A percentile compares a stretch with the other conserved stretches of the same genome.
Conservation (phyloP, 2,888 invertebrate species). For the Perizoma flavofasciatum region DNA sequence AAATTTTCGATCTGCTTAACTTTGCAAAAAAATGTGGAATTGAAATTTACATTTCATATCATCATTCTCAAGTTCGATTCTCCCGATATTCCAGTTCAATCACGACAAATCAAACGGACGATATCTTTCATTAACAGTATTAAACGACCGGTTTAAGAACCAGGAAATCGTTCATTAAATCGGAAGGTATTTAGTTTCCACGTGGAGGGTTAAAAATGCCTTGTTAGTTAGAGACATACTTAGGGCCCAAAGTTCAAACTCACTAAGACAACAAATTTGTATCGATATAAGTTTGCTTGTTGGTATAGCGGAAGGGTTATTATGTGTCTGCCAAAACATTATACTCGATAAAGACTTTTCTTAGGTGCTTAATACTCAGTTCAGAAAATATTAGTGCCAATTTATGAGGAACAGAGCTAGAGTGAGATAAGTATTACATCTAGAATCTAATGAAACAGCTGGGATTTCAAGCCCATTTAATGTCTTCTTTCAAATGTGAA, state of each 20-base stretch:
- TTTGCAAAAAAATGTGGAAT: too few relatives aligned
- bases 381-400: too few relatives aligned
- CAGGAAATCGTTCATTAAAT: constrained; percentile 17
- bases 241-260: constrained; percentile 19
- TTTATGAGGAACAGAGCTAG: neutral
- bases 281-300: constrained; percentile 3
- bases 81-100: constrained; percentile 2
- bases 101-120: neutral
- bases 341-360: too few relatives aligned
- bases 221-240: constrained; percentile 19
- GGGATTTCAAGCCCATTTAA: too few relatives aligned
- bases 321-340: too few relatives aligned
- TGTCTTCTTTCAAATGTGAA: too few relatives aligned
- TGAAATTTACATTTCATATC: neutral
- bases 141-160: constrained; percentile 5
- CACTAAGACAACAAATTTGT: constrained; percentile 18
- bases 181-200: constrained; percentile 24
- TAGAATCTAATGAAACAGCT: too few relatives aligned
- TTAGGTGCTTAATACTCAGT: too few relatives aligned
- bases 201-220: constrained; percentile 25
- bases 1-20: neutral
- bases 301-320: neutral
- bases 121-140: constrained; percentile 7
- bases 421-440: neutral
- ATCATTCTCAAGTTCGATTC: neutral